These are phyloP conservation scores for Diplodus puntazzo DNA, from an alignment of 2,797 vertebrate genomes.

Conservation along the genomic window DNA sequence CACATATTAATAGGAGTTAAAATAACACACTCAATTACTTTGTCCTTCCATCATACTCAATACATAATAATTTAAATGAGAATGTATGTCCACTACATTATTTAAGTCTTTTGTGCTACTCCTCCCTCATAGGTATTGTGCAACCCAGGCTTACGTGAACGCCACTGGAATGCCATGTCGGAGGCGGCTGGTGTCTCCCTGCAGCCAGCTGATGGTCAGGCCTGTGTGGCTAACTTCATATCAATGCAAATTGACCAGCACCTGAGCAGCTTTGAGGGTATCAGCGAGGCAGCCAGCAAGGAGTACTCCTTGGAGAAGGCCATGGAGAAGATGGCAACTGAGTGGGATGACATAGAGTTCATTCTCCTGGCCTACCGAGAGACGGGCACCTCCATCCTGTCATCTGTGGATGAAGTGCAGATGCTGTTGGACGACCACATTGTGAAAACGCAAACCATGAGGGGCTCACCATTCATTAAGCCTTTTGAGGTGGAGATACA, in stretches of 20 bases:
- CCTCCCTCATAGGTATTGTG: slow-evolving; percentile 82
- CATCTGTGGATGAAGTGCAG: slow-evolving; percentile 90
- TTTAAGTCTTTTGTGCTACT: neutral
- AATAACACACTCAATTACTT: neutral
- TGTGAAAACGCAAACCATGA: slow-evolving; percentile 93
- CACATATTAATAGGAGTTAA: neutral
- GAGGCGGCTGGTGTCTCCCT: slow-evolving; percentile 80
- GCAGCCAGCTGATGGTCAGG: slow-evolving; percentile 79
- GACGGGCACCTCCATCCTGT: slow-evolving; percentile 89
- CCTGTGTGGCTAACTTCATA: slow-evolving; percentile 83
- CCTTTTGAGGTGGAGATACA: slow-evolving; percentile 89
- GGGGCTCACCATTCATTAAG: slow-evolving; percentile 91
- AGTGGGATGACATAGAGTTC: slow-evolving; percentile 89
- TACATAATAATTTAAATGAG: neutral
- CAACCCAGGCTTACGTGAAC: slow-evolving; percentile 89
- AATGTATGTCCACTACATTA: neutral
- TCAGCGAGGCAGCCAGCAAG: slow-evolving; percentile 91
- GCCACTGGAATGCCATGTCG: slow-evolving; percentile 91
- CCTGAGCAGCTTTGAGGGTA: slow-evolving; percentile 85
- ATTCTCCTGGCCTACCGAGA: slow-evolving; percentile 86
- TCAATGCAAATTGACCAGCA: slow-evolving; percentile 87
- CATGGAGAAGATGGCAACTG: slow-evolving; percentile 89
- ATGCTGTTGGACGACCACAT: slow-evolving; percentile 92
- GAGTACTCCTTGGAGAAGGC: slow-evolving; percentile 90
- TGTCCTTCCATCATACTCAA: neutral